Percentiles rank a stretch among this genome's conserved stretches.
Evolutionary conservation across 2,888 invertebrate genomes (phyloP).

Genomic region (Saturnia pavonia): DNA sequence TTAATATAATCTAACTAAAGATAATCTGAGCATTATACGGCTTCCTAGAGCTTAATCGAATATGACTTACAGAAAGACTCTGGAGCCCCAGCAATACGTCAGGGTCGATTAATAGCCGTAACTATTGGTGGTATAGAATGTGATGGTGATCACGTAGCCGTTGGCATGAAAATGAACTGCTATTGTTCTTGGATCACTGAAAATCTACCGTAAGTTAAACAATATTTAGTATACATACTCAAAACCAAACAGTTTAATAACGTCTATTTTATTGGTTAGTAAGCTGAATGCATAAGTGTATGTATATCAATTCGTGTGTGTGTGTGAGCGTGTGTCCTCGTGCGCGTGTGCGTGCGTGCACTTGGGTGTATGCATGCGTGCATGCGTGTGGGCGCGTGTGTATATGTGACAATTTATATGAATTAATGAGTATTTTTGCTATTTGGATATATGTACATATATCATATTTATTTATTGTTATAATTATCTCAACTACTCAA

Average conservation of each 20-base stretch:
- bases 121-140: conserved; percentile 50
- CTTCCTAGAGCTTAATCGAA: too few relatives aligned
- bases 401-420: too few relatives aligned
- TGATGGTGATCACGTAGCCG: conserved; percentile 49
- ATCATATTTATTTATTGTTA: too few relatives aligned
- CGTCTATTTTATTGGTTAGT: background rate
- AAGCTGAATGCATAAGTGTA: background rate
- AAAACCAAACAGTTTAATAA: background rate
- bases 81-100: conserved; percentile 54
- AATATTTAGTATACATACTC: background rate
- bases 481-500: too few relatives aligned
- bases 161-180: conserved; percentile 59
- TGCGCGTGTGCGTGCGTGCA: too few relatives aligned
- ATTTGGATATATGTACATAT: too few relatives aligned
- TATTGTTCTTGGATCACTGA: conserved; percentile 60
- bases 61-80: conserved; percentile 47
- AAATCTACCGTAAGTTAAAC: conserved; percentile 56
- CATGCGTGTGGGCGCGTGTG: too few relatives aligned
- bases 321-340: too few relatives aligned
- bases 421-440: too few relatives aligned
- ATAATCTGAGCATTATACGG: too few relatives aligned
- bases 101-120: conserved; percentile 52
- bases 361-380: too few relatives aligned
- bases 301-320: background rate
- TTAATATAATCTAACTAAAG: too few relatives aligned